Base-by-base conservation (phyloP, 64 coral and sea anemone species). In the Hydrozoanthus tunicans region DNA sequence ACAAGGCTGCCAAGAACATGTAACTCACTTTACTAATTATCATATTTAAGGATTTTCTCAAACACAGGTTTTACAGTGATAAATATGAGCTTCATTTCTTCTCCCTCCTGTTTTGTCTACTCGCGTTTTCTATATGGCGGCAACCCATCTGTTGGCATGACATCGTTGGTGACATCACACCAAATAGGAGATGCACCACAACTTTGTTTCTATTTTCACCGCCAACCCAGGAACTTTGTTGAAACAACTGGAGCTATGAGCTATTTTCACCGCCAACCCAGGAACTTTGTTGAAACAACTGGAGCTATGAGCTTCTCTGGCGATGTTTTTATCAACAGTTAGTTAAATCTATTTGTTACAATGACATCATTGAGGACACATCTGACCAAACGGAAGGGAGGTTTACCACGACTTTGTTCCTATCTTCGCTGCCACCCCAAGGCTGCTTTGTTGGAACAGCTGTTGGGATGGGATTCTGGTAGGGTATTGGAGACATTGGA, bases 341-440 rank as follows among this genome's bases (percentile, higher is more conserved):
- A 17, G 52, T 17, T 6, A 6, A 27, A 27, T 9, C 60, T 65
- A 57, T n/a, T 15, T 5, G n/a, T 88, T 32, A 74, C n/a, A 74
- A 59, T 14, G 84, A 74, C 84, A 74, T 14, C 43, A 70, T 59
- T 10, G 84, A 83, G 24, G 68, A 58, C 13, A 88, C 70, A 17
- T 88, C 84, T 3, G 84, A 88, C 84, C 84, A 88, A 26, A 73
- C 84, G 6, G 84, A 88, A 4, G 84, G 84, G 27, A 88, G 68
- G n/a, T 75, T 88, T 10, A 88, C 84, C 84, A 88, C 84, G 5
- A 88, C 69, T 75, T 74, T 88, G 62, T 43, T 82, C 14, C 54
- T 74, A 7, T 88, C 84, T 14, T 58, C 68, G 14, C 8, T 59
- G 68, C 55, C 43, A 6, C 56, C 24, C 56, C 58, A 13, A 59